These are phyloP conservation scores for Andrena marginata DNA, from an alignment of 2,888 invertebrate species.

Conservation along the genomic window DNA sequence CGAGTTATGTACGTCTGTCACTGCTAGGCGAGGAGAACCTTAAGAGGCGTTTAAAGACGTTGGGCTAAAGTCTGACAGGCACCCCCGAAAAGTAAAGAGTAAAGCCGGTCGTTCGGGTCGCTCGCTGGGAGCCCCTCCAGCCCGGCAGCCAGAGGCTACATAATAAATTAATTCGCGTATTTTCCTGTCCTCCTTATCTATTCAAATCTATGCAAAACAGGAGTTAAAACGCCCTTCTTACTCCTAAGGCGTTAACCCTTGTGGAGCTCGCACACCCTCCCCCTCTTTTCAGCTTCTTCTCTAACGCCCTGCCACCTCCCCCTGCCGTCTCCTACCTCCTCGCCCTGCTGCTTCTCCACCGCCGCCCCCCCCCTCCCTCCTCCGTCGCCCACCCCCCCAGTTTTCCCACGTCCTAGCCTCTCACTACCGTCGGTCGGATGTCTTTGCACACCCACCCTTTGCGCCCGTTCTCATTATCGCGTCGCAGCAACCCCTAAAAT, in stretches of 20 bases:
- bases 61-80: conserved; percentile 57
- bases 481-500: conserved; percentile 83
- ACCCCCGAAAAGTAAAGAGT: conserved; percentile 75
- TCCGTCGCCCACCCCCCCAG: conserved; percentile 52
- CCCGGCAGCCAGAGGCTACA: conserved; percentile 79
- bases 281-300: conserved; percentile 65
- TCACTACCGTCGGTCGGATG: conserved; percentile 79
- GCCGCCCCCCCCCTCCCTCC: conserved; percentile 55
- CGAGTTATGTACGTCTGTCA: conserved; percentile 30
- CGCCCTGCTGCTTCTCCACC: conserved; percentile 29
- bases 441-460: conserved; percentile 82
- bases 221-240: conserved; percentile 83
- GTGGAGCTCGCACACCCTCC: conserved; percentile 69
- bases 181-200: conserved; percentile 83
- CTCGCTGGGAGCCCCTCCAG: conserved; percentile 59
- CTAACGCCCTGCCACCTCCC: conserved; percentile 48
- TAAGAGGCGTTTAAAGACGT: conserved; percentile 77
- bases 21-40: conserved; percentile 28
- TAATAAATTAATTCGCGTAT: conserved; percentile 85
- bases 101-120: conserved; percentile 72
- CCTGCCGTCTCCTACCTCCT: conserved; percentile 55
- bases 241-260: conserved; percentile 81
- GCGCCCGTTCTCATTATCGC: conserved; percentile 84
- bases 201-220: conserved; percentile 85
- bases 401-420: conserved; percentile 72